Base-by-base conservation (phyloP, 1,140 invertebrate genomes). In the Ceratina japonica region DNA sequence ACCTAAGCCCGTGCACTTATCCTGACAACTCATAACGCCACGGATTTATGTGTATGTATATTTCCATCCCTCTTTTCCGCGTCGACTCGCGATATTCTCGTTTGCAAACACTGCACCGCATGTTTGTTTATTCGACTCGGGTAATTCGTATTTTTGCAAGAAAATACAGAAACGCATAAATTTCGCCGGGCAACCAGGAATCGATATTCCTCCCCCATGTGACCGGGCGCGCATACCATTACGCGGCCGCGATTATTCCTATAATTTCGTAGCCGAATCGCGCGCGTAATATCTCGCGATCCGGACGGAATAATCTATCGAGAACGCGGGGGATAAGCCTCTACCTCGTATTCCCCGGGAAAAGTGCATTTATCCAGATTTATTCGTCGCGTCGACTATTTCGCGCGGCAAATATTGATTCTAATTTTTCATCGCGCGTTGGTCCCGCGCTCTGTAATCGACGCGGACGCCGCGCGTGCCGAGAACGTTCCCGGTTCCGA, bases 241-340 rank as follows among this genome's bases (percentile, higher is more conserved):
- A 73, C 63, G 63, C 68, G 68, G 44, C 70, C 20, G 2, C 75
- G 62, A 82, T 82, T 79, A 82, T 84, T 77, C 51, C 15, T 66
- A 37, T 52, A 71, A 82, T 82, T 71, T 52, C 70, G 59, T 37
- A 64, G 10, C 22, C 51, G 58, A 70, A 74, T 77, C 63, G 59
- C 64, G 61, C 16, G 52, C 16, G 63, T 74, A 79, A 79, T 76
- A 74, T 51, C 75, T 66, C 37, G 20, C 68, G 52, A 27, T 31
- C 51, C 56, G 68, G 27, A 62, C 49, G 70, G 68, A 70, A 82
- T 83, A 82, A 83, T 83, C 58, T 70, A 24, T 66, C n/a, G 31
- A 24, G 16, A 5, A 7, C 15, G 1, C n/a, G n/a, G n/a, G n/a
- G 52, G 15, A 15, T 12, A 61, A 61, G 20, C 52, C 22, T 59